Conservation (phyloP, 1,140 invertebrate genomes). For the Apis mellifera region Amel_HAv3.1 CM009941.2:13009001-13009500, state of each 20-base stretch:
- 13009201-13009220: constrained; percentile 72
- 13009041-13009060: too few relatives aligned
- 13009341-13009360: background rate
- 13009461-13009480: background rate
- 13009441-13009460: too few relatives aligned
- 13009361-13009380: constrained; percentile 22
- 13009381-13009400: constrained; percentile 35
- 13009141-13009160: background rate
- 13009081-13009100: too few relatives aligned
- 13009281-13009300: constrained; percentile 23
- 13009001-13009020: background rate
- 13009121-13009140: background rate
- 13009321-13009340: background rate
- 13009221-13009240: constrained; percentile 40
- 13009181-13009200: constrained; percentile 71
- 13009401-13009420: background rate
- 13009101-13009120: too few relatives aligned
- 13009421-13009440: background rate
- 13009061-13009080: background rate
- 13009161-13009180: constrained; percentile 22
- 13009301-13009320: constrained; percentile 26
- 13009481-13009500: too few relatives aligned
- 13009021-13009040: background rate
- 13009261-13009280: background rate
- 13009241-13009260: constrained; percentile 22